phyloP scores from a whole-genome alignment of 2,113 vertebrate genomes.

The rat (Rattus norvegicus) region GRCr8 NC_086019.1:33756001-33756500 shows the following conservation, averaged over 20 bases:
- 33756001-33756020: accelerated
- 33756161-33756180: slow-evolving; percentile 63
- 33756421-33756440: slow-evolving; percentile 83
- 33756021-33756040: accelerated
- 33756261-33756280: slow-evolving; percentile 87
- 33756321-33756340: slow-evolving; percentile 87
- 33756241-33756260: slow-evolving; percentile 89
- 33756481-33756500: slow-evolving; percentile 82
- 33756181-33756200: slow-evolving; percentile 74
- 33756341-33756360: slow-evolving; percentile 84
- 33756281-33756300: slow-evolving; percentile 86
- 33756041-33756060: accelerated
- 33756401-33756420: slow-evolving; percentile 82
- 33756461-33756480: slow-evolving; percentile 79
- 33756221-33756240: slow-evolving; percentile 83
- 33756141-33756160: slow-evolving; percentile 70
- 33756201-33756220: slow-evolving; percentile 75
- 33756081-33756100: neutral
- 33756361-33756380: slow-evolving; percentile 87
- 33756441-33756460: slow-evolving; percentile 82
- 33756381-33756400: slow-evolving; percentile 87
- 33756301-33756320: slow-evolving; percentile 87
- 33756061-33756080: neutral
- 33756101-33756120: slow-evolving; percentile 45
- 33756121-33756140: slow-evolving; percentile 63